Conservation (phyloP, 2,888 invertebrate genomes). For the Noctua janthina region DNA sequence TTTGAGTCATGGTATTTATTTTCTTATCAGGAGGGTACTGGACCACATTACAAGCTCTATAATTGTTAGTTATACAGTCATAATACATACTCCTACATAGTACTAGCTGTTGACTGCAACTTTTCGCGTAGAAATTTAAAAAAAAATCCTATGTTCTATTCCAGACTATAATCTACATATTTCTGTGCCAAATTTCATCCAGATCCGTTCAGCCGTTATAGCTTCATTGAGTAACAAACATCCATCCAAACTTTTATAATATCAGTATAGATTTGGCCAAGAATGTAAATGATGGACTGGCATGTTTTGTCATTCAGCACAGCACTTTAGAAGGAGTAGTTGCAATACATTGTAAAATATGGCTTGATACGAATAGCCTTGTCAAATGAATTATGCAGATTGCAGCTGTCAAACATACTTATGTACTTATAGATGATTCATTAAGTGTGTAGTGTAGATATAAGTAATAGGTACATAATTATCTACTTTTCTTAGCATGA, state of each 20-base stretch:
- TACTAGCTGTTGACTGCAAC: neutral
- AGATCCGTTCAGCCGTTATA: too few relatives aligned
- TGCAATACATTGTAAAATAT: slow-evolving; percentile 33
- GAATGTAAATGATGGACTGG: neutral
- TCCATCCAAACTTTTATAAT: too few relatives aligned
- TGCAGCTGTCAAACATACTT: slow-evolving; percentile 39
- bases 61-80: neutral
- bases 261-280: neutral
- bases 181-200: too few relatives aligned
- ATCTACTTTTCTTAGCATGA: slow-evolving; percentile 7
- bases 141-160: neutral
- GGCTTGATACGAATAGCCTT: slow-evolving; percentile 55
- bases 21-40: slow-evolving; percentile 41
- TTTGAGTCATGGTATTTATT: slow-evolving; percentile 29
- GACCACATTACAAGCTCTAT: slow-evolving; percentile 8
- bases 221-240: too few relatives aligned
- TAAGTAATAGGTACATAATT: slow-evolving; percentile 8
- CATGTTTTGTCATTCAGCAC: slow-evolving; percentile 32
- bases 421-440: slow-evolving; percentile 23
- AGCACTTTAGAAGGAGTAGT: slow-evolving; percentile 28
- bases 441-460: neutral
- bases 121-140: too few relatives aligned
- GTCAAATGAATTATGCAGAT: slow-evolving; percentile 42
- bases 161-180: too few relatives aligned
- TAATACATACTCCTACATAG: neutral